phyloP scores from a whole-genome alignment of 2,797 vertebrate species.

The Danio tinwini region DNA sequence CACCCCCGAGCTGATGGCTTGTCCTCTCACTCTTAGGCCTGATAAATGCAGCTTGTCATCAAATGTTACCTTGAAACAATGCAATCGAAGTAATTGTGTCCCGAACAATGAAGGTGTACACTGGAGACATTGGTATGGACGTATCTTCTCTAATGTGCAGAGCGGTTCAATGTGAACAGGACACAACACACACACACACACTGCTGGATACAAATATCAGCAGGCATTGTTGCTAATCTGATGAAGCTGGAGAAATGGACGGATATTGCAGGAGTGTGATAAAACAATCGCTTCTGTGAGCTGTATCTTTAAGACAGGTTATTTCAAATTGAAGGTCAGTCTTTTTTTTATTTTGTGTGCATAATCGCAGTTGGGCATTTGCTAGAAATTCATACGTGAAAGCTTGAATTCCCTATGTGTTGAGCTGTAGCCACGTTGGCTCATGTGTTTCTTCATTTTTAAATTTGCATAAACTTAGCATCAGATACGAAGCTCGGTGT shows the following conservation, averaged over 20 bases:
- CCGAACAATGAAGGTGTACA: constrained; percentile 24
- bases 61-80: constrained; percentile 48
- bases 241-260: constrained; percentile 3
- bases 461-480: no score
- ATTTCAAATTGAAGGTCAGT: constrained; percentile 13
- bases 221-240: constrained; percentile 8
- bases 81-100: constrained; percentile 26
- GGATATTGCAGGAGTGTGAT: constrained; percentile 4
- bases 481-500: no score
- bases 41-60: constrained; percentile 47
- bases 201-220: constrained; percentile 12
- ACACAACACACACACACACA: neutral
- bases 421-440: neutral
- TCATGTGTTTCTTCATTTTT: neutral
- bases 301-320: constrained; percentile 4
- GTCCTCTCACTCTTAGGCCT: constrained; percentile 9
- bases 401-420: neutral
- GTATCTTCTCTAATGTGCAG: constrained; percentile 14
- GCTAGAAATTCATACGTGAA: neutral
- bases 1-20: constrained; percentile 20
- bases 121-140: neutral
- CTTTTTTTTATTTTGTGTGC: neutral
- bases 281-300: constrained; percentile 23
- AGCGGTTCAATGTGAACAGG: constrained; percentile 2
- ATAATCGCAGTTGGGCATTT: neutral